phyloP scores from a whole-genome alignment of 2,888 invertebrate genomes.

The Noctua fimbriata region DNA sequence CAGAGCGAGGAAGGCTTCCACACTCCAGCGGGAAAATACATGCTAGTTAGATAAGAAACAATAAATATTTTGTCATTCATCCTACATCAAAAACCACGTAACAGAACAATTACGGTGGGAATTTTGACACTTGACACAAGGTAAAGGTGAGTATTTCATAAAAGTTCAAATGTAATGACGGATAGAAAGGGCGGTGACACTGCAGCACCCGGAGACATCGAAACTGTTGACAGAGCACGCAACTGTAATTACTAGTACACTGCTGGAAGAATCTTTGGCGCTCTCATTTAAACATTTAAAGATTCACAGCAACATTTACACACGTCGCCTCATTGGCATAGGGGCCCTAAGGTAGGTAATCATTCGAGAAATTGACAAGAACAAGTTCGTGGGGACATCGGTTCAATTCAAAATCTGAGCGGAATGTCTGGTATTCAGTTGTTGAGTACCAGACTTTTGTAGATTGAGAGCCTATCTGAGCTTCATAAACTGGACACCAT shows the following conservation, averaged over 20 bases:
- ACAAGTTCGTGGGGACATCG: neutral
- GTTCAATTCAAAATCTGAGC: neutral
- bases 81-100: neutral
- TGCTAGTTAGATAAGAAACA: neutral
- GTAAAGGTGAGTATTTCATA: constrained; percentile 24
- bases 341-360: fast-evolving
- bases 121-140: constrained; percentile 24
- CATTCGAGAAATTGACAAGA: neutral
- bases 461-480: neutral
- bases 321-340: neutral
- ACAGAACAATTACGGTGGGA: constrained; percentile 30
- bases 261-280: neutral
- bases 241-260: constrained; percentile 3
- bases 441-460: neutral
- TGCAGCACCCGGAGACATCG: constrained; percentile 12
- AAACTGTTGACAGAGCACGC: constrained; percentile 50
- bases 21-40: neutral
- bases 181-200: constrained; percentile 49
- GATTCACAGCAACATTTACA: neutral
- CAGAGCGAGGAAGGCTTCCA: fast-evolving
- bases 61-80: constrained; percentile 4
- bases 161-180: constrained; percentile 66
- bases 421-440: too few species aligned
- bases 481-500: neutral
- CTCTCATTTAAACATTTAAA: neutral